phyloP scores from a whole-genome alignment of 2,888 invertebrate species.

The Melitaea athalia region DNA sequence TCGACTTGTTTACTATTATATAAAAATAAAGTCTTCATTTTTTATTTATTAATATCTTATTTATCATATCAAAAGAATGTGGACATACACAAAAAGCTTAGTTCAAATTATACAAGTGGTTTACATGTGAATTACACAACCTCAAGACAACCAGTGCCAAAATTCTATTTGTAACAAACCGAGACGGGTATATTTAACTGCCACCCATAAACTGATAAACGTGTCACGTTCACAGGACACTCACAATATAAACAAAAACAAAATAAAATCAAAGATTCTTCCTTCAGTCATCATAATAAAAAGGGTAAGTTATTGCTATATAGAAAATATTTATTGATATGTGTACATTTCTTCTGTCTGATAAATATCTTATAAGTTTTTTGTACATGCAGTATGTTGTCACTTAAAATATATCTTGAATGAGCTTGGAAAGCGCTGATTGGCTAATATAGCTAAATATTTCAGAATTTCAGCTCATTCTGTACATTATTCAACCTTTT shows the following conservation, averaged over 20 bases:
- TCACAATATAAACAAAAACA: conserved; percentile 35
- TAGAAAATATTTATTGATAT: no score
- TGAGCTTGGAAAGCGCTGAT: no score
- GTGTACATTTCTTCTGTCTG: no score
- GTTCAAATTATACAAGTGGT: conserved; percentile 73
- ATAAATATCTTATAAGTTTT: no score
- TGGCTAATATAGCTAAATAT: no score
- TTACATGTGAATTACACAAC: conserved; percentile 80
- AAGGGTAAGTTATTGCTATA: neutral
- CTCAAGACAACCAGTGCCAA: conserved; percentile 78
- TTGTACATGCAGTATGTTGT: no score
- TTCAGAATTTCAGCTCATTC: no score
- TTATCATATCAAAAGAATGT: conserved; percentile 53
- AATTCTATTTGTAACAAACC: conserved; percentile 81
- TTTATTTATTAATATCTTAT: conserved; percentile 15
- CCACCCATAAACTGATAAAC: conserved; percentile 80
- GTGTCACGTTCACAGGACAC: conserved; percentile 58
- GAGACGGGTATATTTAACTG: conserved; percentile 81
- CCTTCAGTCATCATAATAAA: neutral
- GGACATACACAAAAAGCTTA: conserved; percentile 53
- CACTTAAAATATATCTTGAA: no score
- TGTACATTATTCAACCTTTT: no score
- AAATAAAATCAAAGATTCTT: neutral
- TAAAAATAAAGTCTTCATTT: neutral
- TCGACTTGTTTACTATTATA: neutral